A percentile compares a stretch with the other conserved stretches of the same genome.
Conservation (phyloP, 2,113 vertebrate species). For the Laterallus jamaicensis region DNA sequence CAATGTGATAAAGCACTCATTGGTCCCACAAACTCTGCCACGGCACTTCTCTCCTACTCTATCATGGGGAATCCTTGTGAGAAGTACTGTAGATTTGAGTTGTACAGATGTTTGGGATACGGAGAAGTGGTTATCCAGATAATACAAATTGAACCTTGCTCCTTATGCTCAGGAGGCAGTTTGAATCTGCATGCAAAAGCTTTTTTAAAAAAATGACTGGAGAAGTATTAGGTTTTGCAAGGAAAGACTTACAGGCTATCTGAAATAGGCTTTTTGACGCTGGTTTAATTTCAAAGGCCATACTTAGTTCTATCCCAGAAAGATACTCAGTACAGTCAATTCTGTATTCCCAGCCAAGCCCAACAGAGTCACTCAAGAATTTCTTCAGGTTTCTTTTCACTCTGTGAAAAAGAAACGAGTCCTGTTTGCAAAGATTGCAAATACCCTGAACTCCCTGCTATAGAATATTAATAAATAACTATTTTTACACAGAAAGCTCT, state of each 20-base stretch:
- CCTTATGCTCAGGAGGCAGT: not conserved
- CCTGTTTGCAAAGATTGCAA: not conserved
- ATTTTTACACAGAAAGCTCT: not conserved
- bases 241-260: not conserved
- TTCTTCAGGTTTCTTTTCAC: not conserved
- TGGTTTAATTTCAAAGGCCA: not conserved
- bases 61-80: not conserved
- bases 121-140: not conserved
- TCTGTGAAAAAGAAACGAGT: not conserved
- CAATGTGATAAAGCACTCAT: not conserved
- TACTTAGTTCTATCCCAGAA: not conserved
- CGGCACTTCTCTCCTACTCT: not conserved
- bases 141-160: not conserved
- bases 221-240: not conserved
- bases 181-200: not conserved
- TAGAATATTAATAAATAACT: not conserved
- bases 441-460: not conserved
- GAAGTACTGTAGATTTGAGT: not conserved
- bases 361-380: not conserved
- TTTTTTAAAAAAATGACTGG: not conserved
- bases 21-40: not conserved
- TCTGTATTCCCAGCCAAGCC: not conserved
- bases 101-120: not conserved
- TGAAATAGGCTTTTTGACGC: not conserved
- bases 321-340: not conserved